Percentiles rank a stretch among this genome's conserved stretches.
These are phyloP conservation scores for Melanchra persicariae DNA, from an alignment of 2,888 invertebrate species.

Conservation along the genomic window DNA sequence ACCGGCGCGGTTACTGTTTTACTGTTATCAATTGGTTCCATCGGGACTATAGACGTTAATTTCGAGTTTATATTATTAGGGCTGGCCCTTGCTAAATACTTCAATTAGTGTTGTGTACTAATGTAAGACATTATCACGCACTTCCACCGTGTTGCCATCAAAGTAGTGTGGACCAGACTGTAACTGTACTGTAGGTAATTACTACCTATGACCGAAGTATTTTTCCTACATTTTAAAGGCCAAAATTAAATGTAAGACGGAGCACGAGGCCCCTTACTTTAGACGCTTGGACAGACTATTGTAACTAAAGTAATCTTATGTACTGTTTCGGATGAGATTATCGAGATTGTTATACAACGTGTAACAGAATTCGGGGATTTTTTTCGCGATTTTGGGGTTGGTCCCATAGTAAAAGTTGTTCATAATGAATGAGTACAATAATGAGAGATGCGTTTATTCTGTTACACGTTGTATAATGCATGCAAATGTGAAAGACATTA, in stretches of 20 bases:
- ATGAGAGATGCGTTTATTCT: no score
- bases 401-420: no score
- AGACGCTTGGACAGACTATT: slow-evolving; percentile 55
- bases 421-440: no score
- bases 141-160: neutral
- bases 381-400: no score
- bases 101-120: neutral
- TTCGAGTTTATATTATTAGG: neutral
- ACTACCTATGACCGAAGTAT: slow-evolving; percentile 42
- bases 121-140: neutral
- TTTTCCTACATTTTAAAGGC: slow-evolving; percentile 27
- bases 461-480: no score
- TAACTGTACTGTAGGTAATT: slow-evolving; percentile 27
- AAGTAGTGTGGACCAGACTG: slow-evolving; percentile 14
- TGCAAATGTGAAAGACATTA: no score
- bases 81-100: slow-evolving; percentile 8
- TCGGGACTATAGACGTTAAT: no score
- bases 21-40: no score
- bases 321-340: slow-evolving; percentile 52
- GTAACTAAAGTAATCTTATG: slow-evolving; percentile 43
- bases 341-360: no score
- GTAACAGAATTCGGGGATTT: no score
- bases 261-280: slow-evolving; percentile 48
- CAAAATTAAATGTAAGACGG: slow-evolving; percentile 12
- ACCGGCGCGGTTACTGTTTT: no score